Conservation (phyloP, 1,140 invertebrate genomes). For the Popillia japonica region DNA sequence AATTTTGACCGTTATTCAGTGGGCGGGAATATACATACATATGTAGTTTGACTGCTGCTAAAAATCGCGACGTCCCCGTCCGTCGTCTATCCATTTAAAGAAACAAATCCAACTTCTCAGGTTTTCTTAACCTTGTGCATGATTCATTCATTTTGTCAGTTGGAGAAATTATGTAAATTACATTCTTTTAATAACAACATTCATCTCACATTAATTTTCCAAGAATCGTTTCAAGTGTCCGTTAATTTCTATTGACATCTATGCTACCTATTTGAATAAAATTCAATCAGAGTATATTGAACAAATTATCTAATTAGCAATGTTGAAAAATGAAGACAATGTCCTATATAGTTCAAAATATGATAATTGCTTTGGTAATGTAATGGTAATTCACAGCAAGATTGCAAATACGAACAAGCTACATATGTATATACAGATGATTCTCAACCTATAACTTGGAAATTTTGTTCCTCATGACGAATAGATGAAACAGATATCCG, state of each 20-base stretch:
- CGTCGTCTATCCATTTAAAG: conserved; percentile 16
- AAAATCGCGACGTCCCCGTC: background rate
- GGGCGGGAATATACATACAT: conserved; percentile 20
- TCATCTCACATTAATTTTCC: background rate
- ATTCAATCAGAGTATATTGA: too few relatives aligned
- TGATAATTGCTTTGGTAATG: too few relatives aligned
- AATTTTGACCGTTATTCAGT: conserved; percentile 25
- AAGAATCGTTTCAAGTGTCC: too few relatives aligned
- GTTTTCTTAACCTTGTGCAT: conserved; percentile 14
- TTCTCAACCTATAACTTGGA: too few relatives aligned
- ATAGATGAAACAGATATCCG: too few relatives aligned
- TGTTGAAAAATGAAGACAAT: too few relatives aligned
- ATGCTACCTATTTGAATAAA: background rate
- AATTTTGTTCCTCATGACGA: too few relatives aligned
- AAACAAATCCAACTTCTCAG: conserved; percentile 13
- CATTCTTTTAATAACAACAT: background rate
- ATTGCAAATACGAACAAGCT: too few relatives aligned
- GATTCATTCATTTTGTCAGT: conserved; percentile 16
- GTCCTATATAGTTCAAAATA: too few relatives aligned
- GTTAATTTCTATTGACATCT: background rate
- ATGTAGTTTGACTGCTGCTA: background rate
- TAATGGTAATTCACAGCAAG: too few relatives aligned
- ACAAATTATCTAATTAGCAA: too few relatives aligned
- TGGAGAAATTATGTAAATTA: conserved; percentile 33
- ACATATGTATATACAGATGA: too few relatives aligned